phyloP scores from a whole-genome alignment of 2,888 invertebrate species.

The Ophion slaviceki region DNA sequence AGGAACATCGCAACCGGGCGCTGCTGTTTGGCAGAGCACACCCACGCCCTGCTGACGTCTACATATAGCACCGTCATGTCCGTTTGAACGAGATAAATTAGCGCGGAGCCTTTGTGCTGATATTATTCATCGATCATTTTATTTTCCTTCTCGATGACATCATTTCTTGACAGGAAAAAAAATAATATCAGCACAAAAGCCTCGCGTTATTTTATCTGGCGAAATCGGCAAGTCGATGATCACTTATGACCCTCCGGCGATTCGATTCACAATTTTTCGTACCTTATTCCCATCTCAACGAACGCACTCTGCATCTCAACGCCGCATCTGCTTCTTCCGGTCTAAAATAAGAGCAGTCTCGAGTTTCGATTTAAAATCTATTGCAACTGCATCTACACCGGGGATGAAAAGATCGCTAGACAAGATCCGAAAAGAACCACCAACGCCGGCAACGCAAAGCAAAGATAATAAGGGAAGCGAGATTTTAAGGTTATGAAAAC shows the following conservation, averaged over 20 bases:
- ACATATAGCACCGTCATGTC: conserved; percentile 14
- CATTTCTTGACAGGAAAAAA: neutral
- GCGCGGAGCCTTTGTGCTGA: conserved; percentile 31
- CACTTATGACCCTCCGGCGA: neutral
- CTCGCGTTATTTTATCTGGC: neutral
- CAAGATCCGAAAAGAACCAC: neutral
- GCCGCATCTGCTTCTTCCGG: neutral
- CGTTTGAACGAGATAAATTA: conserved; percentile 44
- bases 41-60: conserved; percentile 30
- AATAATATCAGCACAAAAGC: neutral
- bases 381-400: neutral
- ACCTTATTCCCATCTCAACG: neutral
- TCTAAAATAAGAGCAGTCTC: neutral
- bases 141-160: too few relatives aligned
- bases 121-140: neutral
- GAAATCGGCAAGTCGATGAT: neutral
- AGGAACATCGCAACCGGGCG: conserved; percentile 9
- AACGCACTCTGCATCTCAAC: neutral
- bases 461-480: neutral
- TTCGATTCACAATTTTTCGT: neutral
- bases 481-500: conserved; percentile 6
- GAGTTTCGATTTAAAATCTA: neutral
- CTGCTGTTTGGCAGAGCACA: conserved; percentile 40
- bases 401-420: neutral
- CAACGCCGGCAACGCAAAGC: neutral